Conservation (phyloP, 2,113 vertebrate genomes). For the Boulengerochromis microlepis region DNA sequence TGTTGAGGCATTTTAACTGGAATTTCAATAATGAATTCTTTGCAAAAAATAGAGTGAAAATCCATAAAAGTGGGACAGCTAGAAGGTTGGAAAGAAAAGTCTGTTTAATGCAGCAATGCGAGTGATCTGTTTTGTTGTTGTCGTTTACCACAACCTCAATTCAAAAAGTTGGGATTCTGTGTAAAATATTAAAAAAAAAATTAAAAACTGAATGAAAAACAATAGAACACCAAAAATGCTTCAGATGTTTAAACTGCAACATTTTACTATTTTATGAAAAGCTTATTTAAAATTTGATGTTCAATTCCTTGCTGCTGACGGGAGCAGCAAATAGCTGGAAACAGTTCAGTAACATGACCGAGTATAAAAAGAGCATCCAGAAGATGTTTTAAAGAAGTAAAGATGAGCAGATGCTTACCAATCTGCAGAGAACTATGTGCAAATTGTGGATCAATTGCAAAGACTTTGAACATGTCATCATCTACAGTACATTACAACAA, state of each 20-base stretch:
- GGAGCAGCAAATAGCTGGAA: background rate
- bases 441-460: background rate
- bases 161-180: background rate
- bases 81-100: background rate
- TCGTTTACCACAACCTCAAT: background rate
- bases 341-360: background rate
- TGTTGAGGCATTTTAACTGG: background rate
- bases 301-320: background rate
- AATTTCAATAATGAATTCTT: background rate
- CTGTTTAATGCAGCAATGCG: background rate
- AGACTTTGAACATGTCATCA: background rate
- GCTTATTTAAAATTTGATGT: background rate
- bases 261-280: background rate
- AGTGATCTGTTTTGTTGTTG: background rate
- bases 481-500: background rate
- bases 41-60: background rate
- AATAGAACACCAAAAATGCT: background rate
- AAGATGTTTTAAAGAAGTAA: background rate
- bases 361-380: background rate
- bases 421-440: background rate
- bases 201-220: background rate
- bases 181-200: fast-evolving
- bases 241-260: background rate
- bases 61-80: background rate
- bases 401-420: background rate